Evolutionary conservation across 2,113 vertebrate genomes (phyloP).

Genomic region (Alosa alosa): DNA sequence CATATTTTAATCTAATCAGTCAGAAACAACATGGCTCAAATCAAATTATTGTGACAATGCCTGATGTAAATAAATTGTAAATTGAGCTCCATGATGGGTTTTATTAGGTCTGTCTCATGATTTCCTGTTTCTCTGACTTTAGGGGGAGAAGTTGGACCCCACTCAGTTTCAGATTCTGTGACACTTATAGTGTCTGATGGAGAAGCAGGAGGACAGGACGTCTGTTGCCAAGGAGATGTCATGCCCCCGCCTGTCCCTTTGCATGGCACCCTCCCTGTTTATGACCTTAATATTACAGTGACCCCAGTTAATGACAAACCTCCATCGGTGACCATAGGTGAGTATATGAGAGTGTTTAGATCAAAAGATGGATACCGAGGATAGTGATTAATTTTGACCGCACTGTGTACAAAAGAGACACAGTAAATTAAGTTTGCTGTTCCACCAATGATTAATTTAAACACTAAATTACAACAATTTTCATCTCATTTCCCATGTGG

Average conservation of each 20-base stretch:
- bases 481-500: not conserved
- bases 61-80: too few species aligned
- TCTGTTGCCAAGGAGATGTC: slow-evolving; percentile 64
- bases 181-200: slow-evolving; percentile 70
- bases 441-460: not conserved
- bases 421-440: not conserved
- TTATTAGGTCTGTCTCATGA: too few species aligned
- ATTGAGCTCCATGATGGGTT: too few species aligned
- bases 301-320: slow-evolving; percentile 68
- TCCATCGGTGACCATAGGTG: slow-evolving; percentile 57
- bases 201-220: slow-evolving; percentile 51
- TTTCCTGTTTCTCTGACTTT: not conserved
- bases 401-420: not conserved
- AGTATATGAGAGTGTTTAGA: not conserved
- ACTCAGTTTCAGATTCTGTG: slow-evolving; percentile 51
- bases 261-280: slow-evolving; percentile 68
- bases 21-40: too few species aligned
- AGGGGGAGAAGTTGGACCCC: slow-evolving; percentile 70
- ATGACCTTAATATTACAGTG: slow-evolving; percentile 70
- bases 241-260: slow-evolving; percentile 60
- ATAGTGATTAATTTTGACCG: not conserved
- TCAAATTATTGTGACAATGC: too few species aligned
- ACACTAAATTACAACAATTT: not conserved
- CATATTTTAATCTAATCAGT: not conserved
- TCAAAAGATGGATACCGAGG: not conserved